Conservation (phyloP, 2,888 invertebrate species). For the Acronicta leporina region DNA sequence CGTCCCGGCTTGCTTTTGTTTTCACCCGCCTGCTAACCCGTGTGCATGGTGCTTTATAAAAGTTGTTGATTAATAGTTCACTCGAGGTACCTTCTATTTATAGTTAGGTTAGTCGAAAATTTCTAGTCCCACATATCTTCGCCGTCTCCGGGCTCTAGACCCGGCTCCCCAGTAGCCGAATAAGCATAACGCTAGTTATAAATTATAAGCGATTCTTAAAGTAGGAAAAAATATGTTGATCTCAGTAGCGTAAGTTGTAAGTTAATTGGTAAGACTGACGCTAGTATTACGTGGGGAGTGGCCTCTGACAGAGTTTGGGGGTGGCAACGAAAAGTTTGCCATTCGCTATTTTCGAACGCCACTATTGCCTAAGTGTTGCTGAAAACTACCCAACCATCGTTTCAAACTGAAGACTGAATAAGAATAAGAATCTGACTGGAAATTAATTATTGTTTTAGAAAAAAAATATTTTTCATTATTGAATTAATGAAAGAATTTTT, state of each 20-base stretch:
- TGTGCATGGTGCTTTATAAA: slow-evolving; percentile 32
- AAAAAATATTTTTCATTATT: slow-evolving; percentile 68
- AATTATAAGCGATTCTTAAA: slow-evolving; percentile 59
- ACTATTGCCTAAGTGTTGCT: slow-evolving; percentile 24
- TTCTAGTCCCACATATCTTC: slow-evolving; percentile 37
- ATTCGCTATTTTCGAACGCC: slow-evolving; percentile 33
- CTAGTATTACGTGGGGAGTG: slow-evolving; percentile 63
- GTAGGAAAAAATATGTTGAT: slow-evolving; percentile 61
- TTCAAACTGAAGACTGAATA: slow-evolving; percentile 48
- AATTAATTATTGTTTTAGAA: slow-evolving; percentile 53
- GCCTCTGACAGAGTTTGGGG: slow-evolving; percentile 54
- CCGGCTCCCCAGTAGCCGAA: slow-evolving; percentile 54
- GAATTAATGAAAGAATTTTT: slow-evolving; percentile 66
- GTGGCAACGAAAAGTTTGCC: slow-evolving; percentile 48
- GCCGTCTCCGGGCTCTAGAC: slow-evolving; percentile 35
- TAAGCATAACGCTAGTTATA: slow-evolving; percentile 63
- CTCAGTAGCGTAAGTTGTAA: slow-evolving; percentile 62
- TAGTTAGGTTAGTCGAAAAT: slow-evolving; percentile 39
- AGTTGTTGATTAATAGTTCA: slow-evolving; percentile 11
- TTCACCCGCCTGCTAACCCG: slow-evolving; percentile 20
- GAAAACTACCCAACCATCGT: slow-evolving; percentile 14
- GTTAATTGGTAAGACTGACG: slow-evolving; percentile 73
- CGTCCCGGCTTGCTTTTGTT: slow-evolving; percentile 27
- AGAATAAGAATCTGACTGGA: slow-evolving; percentile 39
- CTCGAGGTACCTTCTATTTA: slow-evolving; percentile 30